phyloP scores from a whole-genome alignment of 2,888 invertebrate genomes.

The Leucophenga montana region DNA sequence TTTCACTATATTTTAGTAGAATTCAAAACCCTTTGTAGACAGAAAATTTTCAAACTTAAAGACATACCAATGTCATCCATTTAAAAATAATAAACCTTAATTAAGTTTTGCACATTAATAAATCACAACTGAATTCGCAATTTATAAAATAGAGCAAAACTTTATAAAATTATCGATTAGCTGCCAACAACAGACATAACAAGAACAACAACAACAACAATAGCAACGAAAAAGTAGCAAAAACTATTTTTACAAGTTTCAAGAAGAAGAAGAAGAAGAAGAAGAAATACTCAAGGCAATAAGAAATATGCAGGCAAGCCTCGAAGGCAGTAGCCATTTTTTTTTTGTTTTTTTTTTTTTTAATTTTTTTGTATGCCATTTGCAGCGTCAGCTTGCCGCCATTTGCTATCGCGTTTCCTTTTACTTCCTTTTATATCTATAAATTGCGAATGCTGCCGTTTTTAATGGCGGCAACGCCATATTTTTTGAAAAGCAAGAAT shows the following conservation, averaged over 20 bases:
- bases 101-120: too few relatives aligned
- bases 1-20: too few relatives aligned
- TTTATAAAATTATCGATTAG: slow-evolving; percentile 13
- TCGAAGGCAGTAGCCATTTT: slow-evolving; percentile 9
- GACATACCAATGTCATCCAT: too few relatives aligned
- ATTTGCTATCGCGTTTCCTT: slow-evolving; percentile 23
- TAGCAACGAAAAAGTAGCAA: not conserved
- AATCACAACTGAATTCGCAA: too few relatives aligned
- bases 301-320: not conserved
- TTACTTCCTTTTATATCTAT: slow-evolving; percentile 45
- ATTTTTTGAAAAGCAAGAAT: slow-evolving; percentile 61
- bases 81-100: too few relatives aligned
- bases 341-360: slow-evolving; percentile 36
- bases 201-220: not conserved
- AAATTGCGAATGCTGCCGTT: slow-evolving; percentile 28
- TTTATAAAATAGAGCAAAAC: too few relatives aligned
- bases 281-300: not conserved
- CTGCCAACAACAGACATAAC: slow-evolving; percentile 1
- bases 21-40: too few relatives aligned
- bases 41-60: too few relatives aligned
- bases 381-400: too few relatives aligned
- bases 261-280: not conserved
- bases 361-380: slow-evolving; percentile 14
- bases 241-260: slow-evolving; percentile 12
- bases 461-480: too few relatives aligned